Percentiles rank a stretch among this genome's conserved stretches.
Evolutionary conservation across 2,113 vertebrate species (phyloP).

Genomic region (Scopus umbretta): DNA sequence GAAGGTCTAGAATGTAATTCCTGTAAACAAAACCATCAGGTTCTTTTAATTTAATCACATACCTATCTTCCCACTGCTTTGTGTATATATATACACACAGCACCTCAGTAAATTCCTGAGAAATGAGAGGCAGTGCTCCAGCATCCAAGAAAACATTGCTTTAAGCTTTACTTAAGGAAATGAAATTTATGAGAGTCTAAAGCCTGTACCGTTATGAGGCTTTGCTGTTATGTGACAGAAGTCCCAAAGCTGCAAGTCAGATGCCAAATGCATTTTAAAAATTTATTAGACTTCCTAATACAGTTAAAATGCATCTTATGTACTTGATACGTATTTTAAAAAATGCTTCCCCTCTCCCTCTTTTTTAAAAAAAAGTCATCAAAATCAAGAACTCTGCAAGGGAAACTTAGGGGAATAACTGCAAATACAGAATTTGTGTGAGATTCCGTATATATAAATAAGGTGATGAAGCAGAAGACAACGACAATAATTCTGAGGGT

Average conservation of each 20-base stretch:
- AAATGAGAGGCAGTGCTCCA: background rate
- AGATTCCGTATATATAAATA: background rate
- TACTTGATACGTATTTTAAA: background rate
- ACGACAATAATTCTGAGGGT: background rate
- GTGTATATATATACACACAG: background rate
- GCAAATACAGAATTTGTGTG: background rate
- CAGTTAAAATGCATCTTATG: background rate
- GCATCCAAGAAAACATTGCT: background rate
- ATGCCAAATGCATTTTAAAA: background rate
- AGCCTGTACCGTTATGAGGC: background rate
- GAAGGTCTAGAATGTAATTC: conserved; percentile 38
- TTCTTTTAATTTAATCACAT: conserved; percentile 55
- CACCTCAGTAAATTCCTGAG: background rate
- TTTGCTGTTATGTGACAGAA: background rate
- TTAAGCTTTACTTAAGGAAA: conserved; percentile 11
- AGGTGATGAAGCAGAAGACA: background rate
- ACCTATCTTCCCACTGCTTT: conserved; percentile 22
- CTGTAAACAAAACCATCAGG: conserved; percentile 49
- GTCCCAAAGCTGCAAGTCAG: background rate
- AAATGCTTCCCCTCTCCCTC: rapidly evolving
- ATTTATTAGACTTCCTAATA: background rate
- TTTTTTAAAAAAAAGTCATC: background rate
- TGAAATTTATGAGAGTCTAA: background rate
- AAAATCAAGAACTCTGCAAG: background rate
- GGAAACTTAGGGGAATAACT: background rate